phyloP scores from a whole-genome alignment of 2,797 vertebrate genomes.

The Poeciliopsis gracilis region DNA sequence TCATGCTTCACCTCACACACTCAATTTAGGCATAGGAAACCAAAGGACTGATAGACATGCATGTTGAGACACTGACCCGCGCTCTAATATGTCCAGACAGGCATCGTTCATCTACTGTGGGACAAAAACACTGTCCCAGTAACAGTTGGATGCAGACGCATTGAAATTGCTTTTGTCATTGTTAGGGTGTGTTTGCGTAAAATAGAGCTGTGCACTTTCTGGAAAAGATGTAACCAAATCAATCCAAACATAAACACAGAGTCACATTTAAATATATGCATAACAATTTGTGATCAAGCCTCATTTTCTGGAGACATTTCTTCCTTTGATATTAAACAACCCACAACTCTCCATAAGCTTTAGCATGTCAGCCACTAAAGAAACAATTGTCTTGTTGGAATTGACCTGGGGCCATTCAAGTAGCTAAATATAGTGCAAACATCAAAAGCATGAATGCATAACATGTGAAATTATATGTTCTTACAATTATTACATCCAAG shows the following conservation, averaged over 20 bases:
- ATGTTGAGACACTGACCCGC: slow-evolving; percentile 68
- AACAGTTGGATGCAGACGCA: slow-evolving; percentile 55
- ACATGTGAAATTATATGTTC: too few species aligned
- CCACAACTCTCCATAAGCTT: neutral
- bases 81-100: slow-evolving; percentile 72
- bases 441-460: too few species aligned
- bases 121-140: slow-evolving; percentile 60
- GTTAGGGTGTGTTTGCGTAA: neutral
- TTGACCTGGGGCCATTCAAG: neutral
- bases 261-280: too few species aligned
- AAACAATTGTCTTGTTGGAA: neutral
- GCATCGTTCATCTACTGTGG: slow-evolving; percentile 64
- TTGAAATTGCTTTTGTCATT: neutral
- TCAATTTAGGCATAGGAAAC: slow-evolving; percentile 78
- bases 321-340: neutral
- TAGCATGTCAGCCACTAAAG: neutral
- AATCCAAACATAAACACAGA: too few species aligned
- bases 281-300: neutral
- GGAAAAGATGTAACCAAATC: neutral
- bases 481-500: too few species aligned
- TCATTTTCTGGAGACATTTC: neutral
- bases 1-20: slow-evolving; percentile 84
- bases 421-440: neutral
- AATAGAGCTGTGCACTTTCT: neutral
- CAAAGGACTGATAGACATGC: slow-evolving; percentile 56